These are phyloP conservation scores for Euplexia lucipara DNA, from an alignment of 2,888 invertebrate genomes.

Conservation along the genomic window DNA sequence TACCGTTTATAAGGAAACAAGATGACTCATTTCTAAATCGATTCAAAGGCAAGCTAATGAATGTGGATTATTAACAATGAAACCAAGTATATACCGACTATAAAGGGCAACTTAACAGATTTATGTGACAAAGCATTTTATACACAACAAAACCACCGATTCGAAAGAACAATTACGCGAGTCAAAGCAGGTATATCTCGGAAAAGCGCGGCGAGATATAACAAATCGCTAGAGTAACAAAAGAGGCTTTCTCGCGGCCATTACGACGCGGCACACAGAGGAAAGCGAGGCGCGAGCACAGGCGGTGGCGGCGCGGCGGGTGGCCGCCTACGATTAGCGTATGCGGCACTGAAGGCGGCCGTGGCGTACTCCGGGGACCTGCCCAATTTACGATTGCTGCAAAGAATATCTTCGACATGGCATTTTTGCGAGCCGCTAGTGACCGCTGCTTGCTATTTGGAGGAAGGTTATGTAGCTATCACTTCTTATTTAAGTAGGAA, in stretches of 20 bases:
- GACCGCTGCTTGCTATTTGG: conserved; percentile 71
- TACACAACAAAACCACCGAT: conserved; percentile 87
- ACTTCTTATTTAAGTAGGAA: conserved; percentile 66
- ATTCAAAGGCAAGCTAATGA: conserved; percentile 75
- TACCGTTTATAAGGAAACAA: conserved; percentile 26
- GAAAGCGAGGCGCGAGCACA: conserved; percentile 76
- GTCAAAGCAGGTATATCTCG: conserved; percentile 88
- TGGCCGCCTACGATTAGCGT: conserved; percentile 83
- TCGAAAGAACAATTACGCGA: conserved; percentile 90
- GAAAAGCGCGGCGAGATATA: conserved; percentile 88
- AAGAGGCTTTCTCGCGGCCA: conserved; percentile 90
- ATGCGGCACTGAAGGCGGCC: conserved; percentile 79
- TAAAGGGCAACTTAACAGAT: conserved; percentile 84
- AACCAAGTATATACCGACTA: conserved; percentile 72
- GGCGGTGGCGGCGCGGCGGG: conserved; percentile 68
- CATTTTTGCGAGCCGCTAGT: conserved; percentile 83
- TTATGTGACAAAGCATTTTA: conserved; percentile 89
- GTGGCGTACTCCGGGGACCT: conserved; percentile 72
- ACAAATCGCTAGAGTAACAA: conserved; percentile 89
- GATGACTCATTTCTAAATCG: conserved; percentile 55
- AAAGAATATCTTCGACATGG: conserved; percentile 87
- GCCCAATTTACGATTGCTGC: conserved; percentile 89
- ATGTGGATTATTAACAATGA: conserved; percentile 84
- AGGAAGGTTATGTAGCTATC: conserved; percentile 56
- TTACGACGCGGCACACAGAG: conserved; percentile 85